phyloP scores from a whole-genome alignment of 2,113 vertebrate species.

The Stomatorhinus ivindoensis region DNA sequence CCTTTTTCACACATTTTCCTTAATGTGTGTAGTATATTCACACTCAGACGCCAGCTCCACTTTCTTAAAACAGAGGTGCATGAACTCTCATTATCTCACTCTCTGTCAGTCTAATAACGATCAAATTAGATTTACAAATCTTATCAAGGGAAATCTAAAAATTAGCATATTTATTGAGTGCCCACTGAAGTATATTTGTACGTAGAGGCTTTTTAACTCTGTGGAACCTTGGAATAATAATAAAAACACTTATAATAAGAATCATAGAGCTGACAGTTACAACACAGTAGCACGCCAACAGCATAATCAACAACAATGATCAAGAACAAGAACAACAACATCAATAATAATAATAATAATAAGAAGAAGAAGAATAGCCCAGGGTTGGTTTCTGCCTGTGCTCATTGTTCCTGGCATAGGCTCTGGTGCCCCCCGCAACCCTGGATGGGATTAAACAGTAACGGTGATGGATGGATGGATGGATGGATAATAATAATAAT shows the following conservation, averaged over 20 bases:
- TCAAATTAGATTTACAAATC: conserved; percentile 5
- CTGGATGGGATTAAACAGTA: too few species aligned
- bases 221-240: background rate
- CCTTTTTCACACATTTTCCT: background rate
- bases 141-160: conserved; percentile 2
- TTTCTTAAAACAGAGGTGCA: background rate
- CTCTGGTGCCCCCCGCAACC: too few species aligned
- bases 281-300: background rate
- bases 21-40: background rate
- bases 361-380: background rate
- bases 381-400: background rate
- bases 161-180: background rate
- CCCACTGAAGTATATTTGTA: background rate
- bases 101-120: background rate
- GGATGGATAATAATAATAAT: too few species aligned
- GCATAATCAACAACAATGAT: background rate
- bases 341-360: conserved; percentile 2
- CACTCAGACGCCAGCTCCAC: background rate
- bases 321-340: background rate
- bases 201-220: background rate
- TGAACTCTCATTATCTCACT: conserved; percentile 6
- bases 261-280: background rate
- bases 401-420: too few species aligned
- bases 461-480: too few species aligned
- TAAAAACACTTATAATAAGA: background rate